Percentiles rank a stretch among this genome's conserved stretches.
Conservation (phyloP, 2,113 vertebrate species). For the Centropus unirufus region DNA sequence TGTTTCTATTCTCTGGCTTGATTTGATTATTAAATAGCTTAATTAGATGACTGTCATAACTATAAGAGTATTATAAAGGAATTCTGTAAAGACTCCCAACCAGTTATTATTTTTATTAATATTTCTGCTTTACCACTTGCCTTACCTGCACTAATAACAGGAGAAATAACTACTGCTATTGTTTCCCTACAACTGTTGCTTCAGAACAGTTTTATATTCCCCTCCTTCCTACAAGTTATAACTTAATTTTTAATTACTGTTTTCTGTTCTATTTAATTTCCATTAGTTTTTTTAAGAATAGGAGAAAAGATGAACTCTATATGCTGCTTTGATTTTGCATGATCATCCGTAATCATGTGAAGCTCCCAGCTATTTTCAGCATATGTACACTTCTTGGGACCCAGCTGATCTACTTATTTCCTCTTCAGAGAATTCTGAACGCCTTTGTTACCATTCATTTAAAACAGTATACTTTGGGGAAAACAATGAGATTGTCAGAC, state of each 20-base stretch:
- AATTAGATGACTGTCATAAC: neutral
- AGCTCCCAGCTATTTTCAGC: neutral
- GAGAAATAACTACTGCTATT: neutral
- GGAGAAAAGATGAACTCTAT: neutral
- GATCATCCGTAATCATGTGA: neutral
- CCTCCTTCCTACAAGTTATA: neutral
- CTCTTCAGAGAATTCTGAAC: neutral
- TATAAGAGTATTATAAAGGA: neutral
- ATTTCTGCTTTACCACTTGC: neutral
- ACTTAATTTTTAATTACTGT: neutral
- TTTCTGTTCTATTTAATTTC: neutral
- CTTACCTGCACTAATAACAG: neutral
- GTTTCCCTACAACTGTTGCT: neutral
- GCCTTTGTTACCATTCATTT: neutral
- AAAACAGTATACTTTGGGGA: neutral
- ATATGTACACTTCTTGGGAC: fast-evolving
- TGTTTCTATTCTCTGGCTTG: neutral
- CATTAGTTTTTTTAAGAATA: neutral
- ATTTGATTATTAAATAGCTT: neutral
- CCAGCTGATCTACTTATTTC: neutral
- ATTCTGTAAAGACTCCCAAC: neutral
- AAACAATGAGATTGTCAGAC: neutral
- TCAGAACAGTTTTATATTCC: neutral
- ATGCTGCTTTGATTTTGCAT: neutral
- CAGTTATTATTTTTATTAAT: neutral